Base-by-base conservation (phyloP, 2,888 invertebrate genomes). In the Eupithecia vulgata region DNA sequence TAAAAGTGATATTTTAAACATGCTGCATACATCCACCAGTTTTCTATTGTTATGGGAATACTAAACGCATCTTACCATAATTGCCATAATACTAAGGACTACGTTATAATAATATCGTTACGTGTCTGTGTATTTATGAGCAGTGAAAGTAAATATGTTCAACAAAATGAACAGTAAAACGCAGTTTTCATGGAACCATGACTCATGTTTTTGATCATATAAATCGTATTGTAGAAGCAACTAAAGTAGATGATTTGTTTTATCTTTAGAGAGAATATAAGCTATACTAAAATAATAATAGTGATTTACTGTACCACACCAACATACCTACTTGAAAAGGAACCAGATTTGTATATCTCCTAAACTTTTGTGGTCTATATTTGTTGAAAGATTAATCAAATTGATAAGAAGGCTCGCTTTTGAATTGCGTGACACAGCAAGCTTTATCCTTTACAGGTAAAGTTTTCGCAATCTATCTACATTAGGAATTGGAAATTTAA, bases 261-360 rank as follows among this genome's bases (percentile, higher is more conserved):
- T 93, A 90, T 90, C 90, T 90, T 91, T 89, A 21, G 85, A 91
- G 30, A n/a, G 92, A 92, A 91, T 92, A 92, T 90, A 89, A 85
- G 82, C 86, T 80, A 86, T 87, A 88, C 91, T 91, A 40, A 70
- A 61, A 92, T 93, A 93, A 93, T 92, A 92, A 90, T 88, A 90
- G 83, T 93, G 93, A 93, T 93, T 93, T 93, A 93, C 78, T 82
- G 84, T 67, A 62, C 66, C 57, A 21, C n/a, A n/a, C n/a, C n/a
- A n/a, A n/a, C n/a, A n/a, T n/a, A 13, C 34, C n/a, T 52, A 25
- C 52, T 25, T 21, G 12, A 61, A 48, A 66, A n/a, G 12, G 45
- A 35, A 67, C 45, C 35, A 48, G 62, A 62, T 67, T 21, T 35
- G 30, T 35, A 35, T n/a, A 35, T 37, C 35, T 35, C 8, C 62